Conservation (phyloP, 2,797 vertebrate genomes). For the Pempheris klunzingeri region DNA sequence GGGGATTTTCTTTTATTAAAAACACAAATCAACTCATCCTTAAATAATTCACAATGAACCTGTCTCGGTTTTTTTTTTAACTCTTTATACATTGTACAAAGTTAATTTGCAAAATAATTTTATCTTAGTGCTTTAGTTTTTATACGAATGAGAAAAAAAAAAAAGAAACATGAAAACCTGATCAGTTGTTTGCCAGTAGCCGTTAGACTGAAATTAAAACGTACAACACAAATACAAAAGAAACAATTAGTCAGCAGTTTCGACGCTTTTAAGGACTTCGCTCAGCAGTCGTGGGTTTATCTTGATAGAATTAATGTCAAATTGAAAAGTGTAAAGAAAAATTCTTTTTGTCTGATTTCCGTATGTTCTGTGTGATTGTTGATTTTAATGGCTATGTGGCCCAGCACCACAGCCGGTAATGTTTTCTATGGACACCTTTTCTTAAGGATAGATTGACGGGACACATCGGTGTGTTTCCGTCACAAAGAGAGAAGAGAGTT, state of each 20-base stretch:
- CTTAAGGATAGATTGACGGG: background rate
- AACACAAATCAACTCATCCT: slow-evolving; percentile 50
- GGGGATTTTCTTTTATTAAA: slow-evolving; percentile 52
- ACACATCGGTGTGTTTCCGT: background rate
- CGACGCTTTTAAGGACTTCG: slow-evolving; percentile 15
- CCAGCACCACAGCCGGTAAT: background rate
- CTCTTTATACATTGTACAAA: slow-evolving; percentile 66
- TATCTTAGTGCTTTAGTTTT: slow-evolving; percentile 41
- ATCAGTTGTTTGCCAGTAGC: slow-evolving; percentile 15
- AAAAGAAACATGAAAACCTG: slow-evolving; percentile 4
- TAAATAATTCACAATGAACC: slow-evolving; percentile 59
- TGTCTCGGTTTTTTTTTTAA: slow-evolving; percentile 20
- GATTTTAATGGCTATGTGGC: background rate
- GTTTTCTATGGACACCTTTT: background rate
- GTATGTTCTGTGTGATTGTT: background rate
- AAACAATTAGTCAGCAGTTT: background rate
- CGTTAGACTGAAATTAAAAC: slow-evolving; percentile 13
- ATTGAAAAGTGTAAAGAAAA: background rate
- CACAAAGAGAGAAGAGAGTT: background rate
- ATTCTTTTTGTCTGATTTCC: background rate
- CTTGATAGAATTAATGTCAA: background rate
- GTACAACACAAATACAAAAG: slow-evolving; percentile 9
- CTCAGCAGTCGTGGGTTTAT: slow-evolving; percentile 34
- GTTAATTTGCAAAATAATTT: slow-evolving; percentile 56
- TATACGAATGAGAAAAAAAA: slow-evolving; percentile 31